A percentile compares a stretch with the other conserved stretches of the same genome.
These are phyloP conservation scores for Hyalella azteca DNA, from an alignment of 2,888 invertebrate genomes.

Conservation along the genomic window DNA sequence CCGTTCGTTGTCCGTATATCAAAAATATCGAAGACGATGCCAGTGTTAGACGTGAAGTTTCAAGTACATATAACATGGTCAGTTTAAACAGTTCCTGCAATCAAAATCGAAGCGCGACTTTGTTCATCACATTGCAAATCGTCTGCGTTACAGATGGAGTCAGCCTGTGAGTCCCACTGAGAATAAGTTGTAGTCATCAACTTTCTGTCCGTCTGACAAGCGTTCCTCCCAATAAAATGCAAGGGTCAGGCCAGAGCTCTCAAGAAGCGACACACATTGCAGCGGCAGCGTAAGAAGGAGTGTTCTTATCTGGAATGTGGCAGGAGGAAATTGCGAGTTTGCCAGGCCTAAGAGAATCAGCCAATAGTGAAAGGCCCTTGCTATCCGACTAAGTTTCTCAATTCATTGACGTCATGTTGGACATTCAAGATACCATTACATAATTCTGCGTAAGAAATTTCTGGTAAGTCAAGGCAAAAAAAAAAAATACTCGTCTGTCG, in stretches of 20 bases:
- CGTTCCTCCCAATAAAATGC: constrained; percentile 30
- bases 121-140: constrained; percentile 12
- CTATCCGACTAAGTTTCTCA: too few relatives aligned
- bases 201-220: constrained; percentile 12
- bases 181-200: constrained; percentile 24
- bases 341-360: not conserved
- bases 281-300: constrained; percentile 1
- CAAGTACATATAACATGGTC: too few relatives aligned
- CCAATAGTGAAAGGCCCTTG: constrained; percentile 30
- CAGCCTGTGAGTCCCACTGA: not conserved
- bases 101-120: constrained; percentile 11
- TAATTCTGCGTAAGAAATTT: too few relatives aligned
- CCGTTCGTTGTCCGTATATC: too few relatives aligned
- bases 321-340: constrained; percentile 33
- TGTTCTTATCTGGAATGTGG: constrained; percentile 36
- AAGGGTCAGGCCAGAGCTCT: constrained; percentile 21
- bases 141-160: not conserved
- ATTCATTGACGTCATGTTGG: too few relatives aligned
- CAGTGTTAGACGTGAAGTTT: too few relatives aligned
- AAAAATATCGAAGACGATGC: too few relatives aligned
- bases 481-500: too few relatives aligned
- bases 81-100: not conserved
- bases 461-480: too few relatives aligned
- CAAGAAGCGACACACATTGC: not conserved
- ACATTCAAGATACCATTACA: too few relatives aligned